These are phyloP conservation scores for Nomada fabriciana DNA, from an alignment of 2,888 invertebrate genomes.

Conservation along the genomic window DNA sequence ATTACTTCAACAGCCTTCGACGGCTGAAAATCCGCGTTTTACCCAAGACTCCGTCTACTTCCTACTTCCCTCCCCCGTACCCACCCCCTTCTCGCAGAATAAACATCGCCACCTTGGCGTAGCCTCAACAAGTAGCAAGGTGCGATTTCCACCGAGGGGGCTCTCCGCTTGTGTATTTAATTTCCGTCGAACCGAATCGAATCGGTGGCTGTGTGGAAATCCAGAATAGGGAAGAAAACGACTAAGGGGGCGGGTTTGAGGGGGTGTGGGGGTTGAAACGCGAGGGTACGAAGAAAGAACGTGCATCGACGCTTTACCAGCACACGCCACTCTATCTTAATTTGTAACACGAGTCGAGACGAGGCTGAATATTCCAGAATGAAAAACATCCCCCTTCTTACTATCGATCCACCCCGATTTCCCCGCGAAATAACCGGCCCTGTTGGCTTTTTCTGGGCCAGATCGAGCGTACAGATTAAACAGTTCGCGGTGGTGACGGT, in stretches of 20 bases:
- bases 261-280: conserved; percentile 4
- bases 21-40: no score
- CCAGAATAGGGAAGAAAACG: conserved; percentile 18
- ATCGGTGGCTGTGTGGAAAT: conserved; percentile 54
- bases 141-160: conserved; percentile 70
- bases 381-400: conserved; percentile 44
- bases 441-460: not conserved
- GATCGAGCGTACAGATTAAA: conserved; percentile 9
- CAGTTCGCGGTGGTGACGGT: not conserved
- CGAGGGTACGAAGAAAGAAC: conserved; percentile 48
- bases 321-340: conserved; percentile 65
- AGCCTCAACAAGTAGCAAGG: conserved; percentile 78
- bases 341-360: conserved; percentile 60
- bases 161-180: conserved; percentile 80
- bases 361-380: conserved; percentile 38
- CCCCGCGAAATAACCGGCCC: not conserved
- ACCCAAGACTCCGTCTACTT: no score
- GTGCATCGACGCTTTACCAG: conserved; percentile 53
- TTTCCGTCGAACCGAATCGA: conserved; percentile 80
- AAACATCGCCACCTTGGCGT: conserved; percentile 70
- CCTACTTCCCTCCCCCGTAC: not conserved
- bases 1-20: no score
- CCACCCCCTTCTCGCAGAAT: conserved; percentile 3
- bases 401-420: conserved; percentile 39
- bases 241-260: not conserved